Conservation (phyloP, 1,140 invertebrate genomes). For the Thaumetopoea pityocampa region DNA sequence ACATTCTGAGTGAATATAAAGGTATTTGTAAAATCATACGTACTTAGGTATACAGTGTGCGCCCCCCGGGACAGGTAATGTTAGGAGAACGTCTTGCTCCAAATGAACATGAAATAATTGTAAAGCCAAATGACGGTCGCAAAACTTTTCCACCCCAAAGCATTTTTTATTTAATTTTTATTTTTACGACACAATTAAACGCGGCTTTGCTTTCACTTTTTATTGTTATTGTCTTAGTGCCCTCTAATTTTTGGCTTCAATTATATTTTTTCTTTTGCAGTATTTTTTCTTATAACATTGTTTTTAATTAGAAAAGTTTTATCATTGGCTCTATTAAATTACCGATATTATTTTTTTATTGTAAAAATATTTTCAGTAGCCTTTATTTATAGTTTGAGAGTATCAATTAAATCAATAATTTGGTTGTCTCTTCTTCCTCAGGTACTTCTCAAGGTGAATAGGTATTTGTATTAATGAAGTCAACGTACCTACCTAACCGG, state of each 20-base stretch:
- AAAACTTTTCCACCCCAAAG: slow-evolving; percentile 65
- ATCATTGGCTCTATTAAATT: slow-evolving; percentile 8
- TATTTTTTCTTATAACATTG: slow-evolving; percentile 66
- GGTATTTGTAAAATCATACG: too few relatives aligned
- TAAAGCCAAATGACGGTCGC: slow-evolving; percentile 53
- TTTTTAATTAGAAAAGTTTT: slow-evolving; percentile 51
- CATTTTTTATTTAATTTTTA: slow-evolving; percentile 75
- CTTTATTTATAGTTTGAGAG: too few relatives aligned
- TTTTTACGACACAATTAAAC: slow-evolving; percentile 74
- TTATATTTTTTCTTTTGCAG: slow-evolving; percentile 55
- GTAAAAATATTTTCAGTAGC: slow-evolving; percentile 1
- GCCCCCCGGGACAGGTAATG: slow-evolving; percentile 58
- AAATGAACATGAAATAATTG: slow-evolving; percentile 64
- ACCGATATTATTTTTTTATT: slow-evolving; percentile 1
- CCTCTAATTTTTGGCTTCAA: slow-evolving; percentile 72
- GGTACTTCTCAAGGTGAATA: slow-evolving; percentile 75
- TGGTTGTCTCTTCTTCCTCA: slow-evolving; percentile 64
- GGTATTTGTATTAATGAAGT: slow-evolving; percentile 65
- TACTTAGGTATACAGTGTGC: slow-evolving; percentile 14
- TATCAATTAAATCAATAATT: slow-evolving; percentile 32
- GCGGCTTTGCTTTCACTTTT: slow-evolving; percentile 71
- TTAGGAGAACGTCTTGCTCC: slow-evolving; percentile 51
- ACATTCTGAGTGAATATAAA: too few relatives aligned
- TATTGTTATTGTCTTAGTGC: slow-evolving; percentile 71
- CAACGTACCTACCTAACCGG: slow-evolving; percentile 58